Base-by-base conservation (phyloP, 2,888 invertebrate species). In the Gerris lacustris region DNA sequence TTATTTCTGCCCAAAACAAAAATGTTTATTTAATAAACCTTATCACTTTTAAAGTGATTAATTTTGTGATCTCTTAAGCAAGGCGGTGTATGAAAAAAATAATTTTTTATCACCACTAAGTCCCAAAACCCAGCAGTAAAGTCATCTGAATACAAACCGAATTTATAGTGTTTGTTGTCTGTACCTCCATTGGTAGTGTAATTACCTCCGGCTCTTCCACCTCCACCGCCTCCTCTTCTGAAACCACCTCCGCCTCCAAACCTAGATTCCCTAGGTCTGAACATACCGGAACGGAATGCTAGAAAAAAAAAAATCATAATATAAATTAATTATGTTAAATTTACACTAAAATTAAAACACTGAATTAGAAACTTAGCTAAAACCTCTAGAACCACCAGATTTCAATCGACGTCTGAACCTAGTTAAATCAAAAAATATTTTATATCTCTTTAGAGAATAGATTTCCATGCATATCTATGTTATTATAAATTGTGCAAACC, bases 211-310 rank as follows among this genome's bases (percentile, higher is more conserved):
- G 55, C 11, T 9, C 69, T 47, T n/a, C 55, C 9, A 11, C 55
- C 62, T 6, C 67, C 67, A 44, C 68, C 64, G 7, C 71, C 71
- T n/a, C 71, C 71, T 68, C 45, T 69, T 5, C 69, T 67, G 45
- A 63, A 5, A 63, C 18, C 18, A 6, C 71, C 55, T 45, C 71
- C 69, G 31, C 70, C 70, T 6, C 69, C 69, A 69, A 72, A 70
- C 44, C 67, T 47, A 68, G 68, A 31, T 64, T 47, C 44, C 66
- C 69, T 72, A 55, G 55, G 55, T 55, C 66, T 72, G 69, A 69
- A 72, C 18, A 45, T 67, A 18, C 69, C 69, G 62, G 68, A 64
- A 63, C 71, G 44, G 67, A 43, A 70, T 45, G 64, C 72, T 72
- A 44, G 11, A 66, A 66, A 44, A 43, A 15, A 11, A 70, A 67